A percentile compares a stretch with the other conserved stretches of the same genome.
phyloP scores from a whole-genome alignment of 2,113 vertebrate species.

The Burhinus oedicnemus region DNA sequence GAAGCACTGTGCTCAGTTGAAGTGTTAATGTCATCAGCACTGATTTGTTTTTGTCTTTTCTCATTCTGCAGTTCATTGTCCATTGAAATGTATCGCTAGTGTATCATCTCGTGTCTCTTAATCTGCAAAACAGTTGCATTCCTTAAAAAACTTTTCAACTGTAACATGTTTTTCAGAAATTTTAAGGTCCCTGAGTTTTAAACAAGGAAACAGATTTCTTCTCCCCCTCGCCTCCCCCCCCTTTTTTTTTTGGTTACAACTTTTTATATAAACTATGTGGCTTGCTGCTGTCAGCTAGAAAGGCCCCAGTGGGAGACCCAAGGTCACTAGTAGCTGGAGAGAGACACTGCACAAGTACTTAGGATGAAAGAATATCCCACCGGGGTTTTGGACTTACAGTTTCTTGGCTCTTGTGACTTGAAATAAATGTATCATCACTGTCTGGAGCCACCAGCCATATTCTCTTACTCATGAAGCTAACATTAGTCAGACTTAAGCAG shows the following conservation, averaged over 20 bases:
- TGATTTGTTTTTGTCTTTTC: not conserved
- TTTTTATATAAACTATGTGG: not conserved
- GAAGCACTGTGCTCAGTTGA: not conserved
- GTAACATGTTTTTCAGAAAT: not conserved
- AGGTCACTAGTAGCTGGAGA: conserved; percentile 26
- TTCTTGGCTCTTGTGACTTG: conserved; percentile 27
- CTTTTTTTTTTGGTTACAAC: not conserved
- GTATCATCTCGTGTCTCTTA: not conserved
- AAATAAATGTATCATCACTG: conserved; percentile 47
- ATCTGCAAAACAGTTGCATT: not conserved
- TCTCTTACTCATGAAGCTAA: not conserved
- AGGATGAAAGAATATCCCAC: conserved; percentile 56
- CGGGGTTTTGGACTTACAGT: conserved; percentile 10
- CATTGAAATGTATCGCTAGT: not conserved
- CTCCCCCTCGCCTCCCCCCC: accelerated
- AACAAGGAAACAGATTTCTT: not conserved
- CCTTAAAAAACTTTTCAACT: not conserved
- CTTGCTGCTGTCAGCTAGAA: conserved; percentile 7
- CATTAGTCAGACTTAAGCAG: not conserved
- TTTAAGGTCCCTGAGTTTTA: not conserved
- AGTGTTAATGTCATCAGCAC: not conserved
- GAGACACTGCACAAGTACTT: conserved; percentile 35
- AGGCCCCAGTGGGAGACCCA: not conserved
- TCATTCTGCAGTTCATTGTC: not conserved
- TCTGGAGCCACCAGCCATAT: conserved; percentile 23